Conservation (phyloP, 2,888 invertebrate species). For the Antitype chi region DNA sequence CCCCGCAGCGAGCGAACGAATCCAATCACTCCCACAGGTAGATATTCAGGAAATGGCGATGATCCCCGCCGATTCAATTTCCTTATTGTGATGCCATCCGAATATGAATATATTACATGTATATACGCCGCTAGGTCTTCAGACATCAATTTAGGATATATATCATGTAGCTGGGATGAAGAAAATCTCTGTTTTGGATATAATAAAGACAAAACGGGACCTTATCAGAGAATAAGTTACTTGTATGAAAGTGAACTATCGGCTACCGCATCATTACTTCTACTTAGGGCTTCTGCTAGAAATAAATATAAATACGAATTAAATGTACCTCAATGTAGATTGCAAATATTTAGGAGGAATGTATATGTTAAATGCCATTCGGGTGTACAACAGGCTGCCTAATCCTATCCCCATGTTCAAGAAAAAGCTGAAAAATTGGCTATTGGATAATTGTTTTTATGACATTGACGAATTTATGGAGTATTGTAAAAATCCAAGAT, state of each 20-base stretch:
- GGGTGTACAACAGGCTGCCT: no score
- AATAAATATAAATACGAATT: no score
- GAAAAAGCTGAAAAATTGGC: no score
- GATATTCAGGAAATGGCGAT: slow-evolving; percentile 59
- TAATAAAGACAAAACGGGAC: not conserved
- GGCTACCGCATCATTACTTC: not conserved
- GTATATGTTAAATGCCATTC: no score
- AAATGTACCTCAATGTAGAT: no score
- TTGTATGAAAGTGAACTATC: not conserved
- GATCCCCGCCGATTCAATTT: slow-evolving; percentile 63
- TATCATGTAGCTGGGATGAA: not conserved
- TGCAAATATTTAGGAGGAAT: no score
- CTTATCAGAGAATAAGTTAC: not conserved
- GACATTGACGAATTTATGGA: no score
- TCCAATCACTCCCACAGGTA: slow-evolving; percentile 58
- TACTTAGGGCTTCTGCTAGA: no score
- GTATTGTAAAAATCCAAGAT: no score
- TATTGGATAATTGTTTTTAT: no score
- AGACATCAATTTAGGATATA: slow-evolving; percentile 13
- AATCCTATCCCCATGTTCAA: no score
- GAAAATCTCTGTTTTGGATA: not conserved
- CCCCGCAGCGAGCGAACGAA: slow-evolving; percentile 29
- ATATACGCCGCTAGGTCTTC: not conserved
- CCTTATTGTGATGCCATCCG: slow-evolving; percentile 57
- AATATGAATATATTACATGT: slow-evolving; percentile 49